Base-by-base conservation (phyloP, 2,797 vertebrate species). In the Anabas testudineus region DNA sequence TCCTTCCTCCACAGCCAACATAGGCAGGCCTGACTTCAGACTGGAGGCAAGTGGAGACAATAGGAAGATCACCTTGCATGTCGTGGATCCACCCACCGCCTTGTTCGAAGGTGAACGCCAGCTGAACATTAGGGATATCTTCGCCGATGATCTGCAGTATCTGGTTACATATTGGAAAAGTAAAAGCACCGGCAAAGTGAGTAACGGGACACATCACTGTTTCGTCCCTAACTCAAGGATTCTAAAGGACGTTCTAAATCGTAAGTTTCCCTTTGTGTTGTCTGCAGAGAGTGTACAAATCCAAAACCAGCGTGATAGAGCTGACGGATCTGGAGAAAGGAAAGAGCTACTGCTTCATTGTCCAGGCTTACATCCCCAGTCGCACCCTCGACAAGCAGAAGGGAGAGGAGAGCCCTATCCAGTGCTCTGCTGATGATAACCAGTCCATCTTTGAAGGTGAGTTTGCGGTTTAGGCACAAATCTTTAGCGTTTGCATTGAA, bases 181-280 rank as follows among this genome's bases (percentile, higher is more conserved):
- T 1, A 80, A 84, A 77, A 97, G 96, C 87, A 94, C 96, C 0
- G 97, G 97, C 73, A 96, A 93, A 94, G 97, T 99, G 79, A 93
- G 90, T 13, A 1, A 5, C 3, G 34, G 19, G 19, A 43, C 21
- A 52, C 9, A 1, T 41, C 4, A 3, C 10, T 7, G 0, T 1
- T 24, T 16, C 14, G 10, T 16, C 16, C 6, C 16, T 18, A 7
- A 2, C 13, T 19, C 16, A 32, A 9, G 24, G 32, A 24, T 7
- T 18, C 41, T 2, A 2, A 30, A 32, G 13, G 18, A 68, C 2
- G 9, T 12, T 5, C 3, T 2, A 1, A 41, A 24, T 2, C 4
- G 3, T 3, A 26, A 41, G 8, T 46, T 54, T 56, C 48, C 15
- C 37, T 5, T 30, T 77, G 14, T 45, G 3, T 19, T 65, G 0